Evolutionary conservation across 2,888 invertebrate species (phyloP).

Genomic region (Disparrhopalites patrizii): DNA sequence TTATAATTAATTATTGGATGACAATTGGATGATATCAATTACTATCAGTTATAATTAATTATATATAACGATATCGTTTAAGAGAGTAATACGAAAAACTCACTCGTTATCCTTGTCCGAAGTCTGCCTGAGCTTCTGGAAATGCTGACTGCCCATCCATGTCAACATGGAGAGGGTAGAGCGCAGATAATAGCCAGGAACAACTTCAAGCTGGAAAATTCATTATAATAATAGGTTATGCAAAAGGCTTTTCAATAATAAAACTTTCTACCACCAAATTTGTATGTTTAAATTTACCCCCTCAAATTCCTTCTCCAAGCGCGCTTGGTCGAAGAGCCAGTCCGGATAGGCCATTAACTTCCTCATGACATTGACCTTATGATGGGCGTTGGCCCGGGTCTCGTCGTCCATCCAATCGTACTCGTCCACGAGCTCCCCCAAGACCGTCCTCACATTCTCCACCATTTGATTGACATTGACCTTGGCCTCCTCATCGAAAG

Average conservation of each 20-base stretch:
- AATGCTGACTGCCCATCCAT: conserved; percentile 30
- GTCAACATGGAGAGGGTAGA: conserved; percentile 8
- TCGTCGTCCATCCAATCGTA: conserved; percentile 76
- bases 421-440: conserved; percentile 64
- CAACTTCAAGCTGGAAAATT: neutral
- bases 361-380: conserved; percentile 66
- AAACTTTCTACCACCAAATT: no score
- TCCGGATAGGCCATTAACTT: conserved; percentile 78
- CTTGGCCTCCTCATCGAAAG: conserved; percentile 41
- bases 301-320: conserved; percentile 67
- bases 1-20: no score
- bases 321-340: conserved; percentile 64
- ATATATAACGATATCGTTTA: no score
- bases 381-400: conserved; percentile 64
- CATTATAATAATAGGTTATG: no score
- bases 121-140: conserved; percentile 29
- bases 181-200: conserved; percentile 10
- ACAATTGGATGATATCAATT: no score
- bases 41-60: no score
- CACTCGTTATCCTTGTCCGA: conserved; percentile 37
- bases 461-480: conserved; percentile 62
- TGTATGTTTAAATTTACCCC: no score
- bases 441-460: conserved; percentile 67
- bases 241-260: no score
- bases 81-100: no score